Conservation (phyloP, 2,888 invertebrate genomes). For the Cryptophagus acutangulus region DNA sequence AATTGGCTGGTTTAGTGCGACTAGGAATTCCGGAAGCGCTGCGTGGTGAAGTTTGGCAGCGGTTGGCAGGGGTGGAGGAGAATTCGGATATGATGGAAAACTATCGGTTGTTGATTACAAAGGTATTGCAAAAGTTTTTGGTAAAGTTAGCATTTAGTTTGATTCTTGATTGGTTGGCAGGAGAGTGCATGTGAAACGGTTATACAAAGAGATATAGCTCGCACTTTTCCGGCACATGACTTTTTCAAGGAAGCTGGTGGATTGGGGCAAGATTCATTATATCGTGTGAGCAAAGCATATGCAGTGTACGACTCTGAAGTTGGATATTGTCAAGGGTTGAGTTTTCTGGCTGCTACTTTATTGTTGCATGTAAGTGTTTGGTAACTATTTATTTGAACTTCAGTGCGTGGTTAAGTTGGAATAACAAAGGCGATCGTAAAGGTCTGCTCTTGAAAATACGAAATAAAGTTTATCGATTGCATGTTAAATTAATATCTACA, state of each 20-base stretch:
- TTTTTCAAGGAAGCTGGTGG: constrained; percentile 95
- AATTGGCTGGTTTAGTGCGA: constrained; percentile 72
- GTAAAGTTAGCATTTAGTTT: background rate
- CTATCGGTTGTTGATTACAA: constrained; percentile 87
- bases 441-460: too few relatives aligned
- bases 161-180: constrained; percentile 48
- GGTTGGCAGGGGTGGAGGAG: constrained; percentile 83
- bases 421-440: too few relatives aligned
- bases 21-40: constrained; percentile 93
- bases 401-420: too few relatives aligned
- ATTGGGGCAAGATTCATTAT: constrained; percentile 90
- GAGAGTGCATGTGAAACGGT: constrained; percentile 93
- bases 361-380: constrained; percentile 91
- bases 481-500: too few relatives aligned
- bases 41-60: constrained; percentile 96
- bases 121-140: constrained; percentile 53
- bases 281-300: constrained; percentile 94
- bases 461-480: too few relatives aligned
- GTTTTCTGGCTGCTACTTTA: constrained; percentile 94
- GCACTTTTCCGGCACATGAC: constrained; percentile 98
- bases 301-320: constrained; percentile 96
- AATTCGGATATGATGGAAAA: constrained; percentile 83
- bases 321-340: constrained; percentile 97
- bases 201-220: constrained; percentile 92
- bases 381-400: constrained; percentile 1